Evolutionary conservation across 2,113 vertebrate species (phyloP).

Genomic region (Gadus macrocephalus): DNA sequence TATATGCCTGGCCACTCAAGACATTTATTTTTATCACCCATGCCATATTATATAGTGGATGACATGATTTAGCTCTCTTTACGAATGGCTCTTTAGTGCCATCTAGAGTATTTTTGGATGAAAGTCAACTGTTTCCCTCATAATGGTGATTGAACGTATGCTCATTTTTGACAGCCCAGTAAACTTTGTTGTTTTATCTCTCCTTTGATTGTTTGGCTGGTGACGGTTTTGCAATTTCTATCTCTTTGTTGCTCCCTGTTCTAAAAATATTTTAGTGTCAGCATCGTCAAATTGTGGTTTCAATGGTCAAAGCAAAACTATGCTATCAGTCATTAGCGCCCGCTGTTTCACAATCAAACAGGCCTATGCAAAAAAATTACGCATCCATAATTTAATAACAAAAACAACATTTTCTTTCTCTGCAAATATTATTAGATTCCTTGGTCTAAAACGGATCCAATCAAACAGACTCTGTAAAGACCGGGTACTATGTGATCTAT

Average conservation of each 20-base stretch:
- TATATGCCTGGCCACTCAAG: slow-evolving; percentile 37
- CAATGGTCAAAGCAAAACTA: neutral
- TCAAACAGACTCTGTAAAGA: too few species aligned
- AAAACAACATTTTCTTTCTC: too few species aligned
- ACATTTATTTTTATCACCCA: slow-evolving; percentile 19
- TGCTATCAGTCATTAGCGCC: neutral
- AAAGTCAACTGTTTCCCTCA: neutral
- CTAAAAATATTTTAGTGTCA: neutral
- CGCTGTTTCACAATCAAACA: neutral
- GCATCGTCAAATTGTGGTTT: neutral
- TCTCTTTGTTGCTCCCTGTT: too few species aligned
- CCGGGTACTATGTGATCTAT: too few species aligned
- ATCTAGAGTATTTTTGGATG: slow-evolving; percentile 39
- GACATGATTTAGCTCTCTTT: slow-evolving; percentile 11
- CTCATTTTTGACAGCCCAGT: too few species aligned
- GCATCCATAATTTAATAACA: too few species aligned
- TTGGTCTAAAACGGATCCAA: too few species aligned
- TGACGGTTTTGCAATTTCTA: too few species aligned
- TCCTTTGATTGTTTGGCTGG: too few species aligned
- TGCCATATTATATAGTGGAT: slow-evolving; percentile 14
- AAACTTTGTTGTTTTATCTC: too few species aligned
- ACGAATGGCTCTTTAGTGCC: slow-evolving; percentile 30
- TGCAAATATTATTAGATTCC: too few species aligned
- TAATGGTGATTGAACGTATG: too few species aligned
- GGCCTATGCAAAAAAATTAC: neutral